Base-by-base conservation (phyloP, 92 coral and sea anemone species). In the Palythoa grandis region DNA sequence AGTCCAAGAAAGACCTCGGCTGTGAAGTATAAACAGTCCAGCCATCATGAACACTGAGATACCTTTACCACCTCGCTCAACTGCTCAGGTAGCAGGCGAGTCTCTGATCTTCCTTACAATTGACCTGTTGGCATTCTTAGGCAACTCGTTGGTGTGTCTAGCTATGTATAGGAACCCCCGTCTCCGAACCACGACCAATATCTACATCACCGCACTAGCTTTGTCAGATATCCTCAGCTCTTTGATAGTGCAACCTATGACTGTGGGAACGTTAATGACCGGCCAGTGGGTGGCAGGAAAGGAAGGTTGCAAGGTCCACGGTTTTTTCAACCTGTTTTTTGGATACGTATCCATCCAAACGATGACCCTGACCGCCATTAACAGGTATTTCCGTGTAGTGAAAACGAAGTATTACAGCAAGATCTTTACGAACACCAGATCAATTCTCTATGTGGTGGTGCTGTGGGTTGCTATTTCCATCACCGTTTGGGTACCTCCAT, bases 201-300 rank as follows among this genome's bases (percentile, higher is more conserved):
- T 80, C 61, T 80, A 80, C 74, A 80, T 80, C 47, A 80, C 85
- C 2, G 70, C 85, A 65, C 61, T 80, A 14, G 85, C 85, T 11
- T n/a, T 80, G 74, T 80, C 85, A 13, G 85, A 80, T n/a, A 79
- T 79, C 58, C 84, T 79, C 58, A 79, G 47, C 37, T 79, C 84
- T 13, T 56, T 79, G 60, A 20, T 80, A 25, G 85, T 80, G 50
- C 85, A 80, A 48, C 85, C 85, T 12, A 0, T 80, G 74, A 80
- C 85, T 15, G 47, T 80, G 3, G 85, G 85, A 12, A 80, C 85
- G 1, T 20, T 80, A 22, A 80, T 80, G 74, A 80, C 85, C 2
- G 85, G 85, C 0, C 25, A 73, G 0, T 80, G 85, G 85, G 85
- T 80, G 6, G 74, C 85, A 19, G 85, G 85, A 66, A 48, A 13